Conservation (phyloP, 2,888 invertebrate genomes). For the Eledona agricola region DNA sequence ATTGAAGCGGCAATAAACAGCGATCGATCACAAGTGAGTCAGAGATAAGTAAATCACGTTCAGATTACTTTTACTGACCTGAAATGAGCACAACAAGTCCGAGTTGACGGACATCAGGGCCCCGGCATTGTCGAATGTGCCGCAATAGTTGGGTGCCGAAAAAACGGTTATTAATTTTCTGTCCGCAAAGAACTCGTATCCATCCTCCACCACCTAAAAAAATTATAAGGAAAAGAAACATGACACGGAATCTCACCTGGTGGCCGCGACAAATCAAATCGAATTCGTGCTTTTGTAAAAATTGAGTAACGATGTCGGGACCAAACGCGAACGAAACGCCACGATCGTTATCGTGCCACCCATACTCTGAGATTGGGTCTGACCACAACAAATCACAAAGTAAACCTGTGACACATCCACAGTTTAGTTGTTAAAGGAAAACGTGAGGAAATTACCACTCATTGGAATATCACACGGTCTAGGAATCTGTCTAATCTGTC, state of each 20-base stretch:
- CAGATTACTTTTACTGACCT: conserved; percentile 66
- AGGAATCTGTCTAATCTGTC: conserved; percentile 52
- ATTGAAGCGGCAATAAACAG: too few relatives aligned
- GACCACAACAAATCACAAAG: conserved; percentile 98
- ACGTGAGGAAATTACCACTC: conserved; percentile 38
- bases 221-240: not conserved
- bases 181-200: conserved; percentile 99
- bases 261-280: conserved; percentile 98
- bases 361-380: conserved; percentile 88
- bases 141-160: conserved; percentile 58
- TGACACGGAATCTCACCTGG: conserved; percentile 43
- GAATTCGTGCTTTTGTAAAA: conserved; percentile 94
- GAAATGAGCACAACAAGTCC: conserved; percentile 52
- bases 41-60: too few relatives aligned
- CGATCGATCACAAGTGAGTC: too few relatives aligned
- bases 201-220: conserved; percentile 92
- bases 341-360: conserved; percentile 97
- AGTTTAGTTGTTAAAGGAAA: not conserved
- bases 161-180: conserved; percentile 92
- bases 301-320: conserved; percentile 95
- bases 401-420: conserved; percentile 12
- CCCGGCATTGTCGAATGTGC: conserved; percentile 55
- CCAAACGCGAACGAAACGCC: conserved; percentile 99
- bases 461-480: conserved; percentile 52
- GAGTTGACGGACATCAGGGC: conserved; percentile 53